These are phyloP conservation scores for Drosophila albomicans DNA, from an alignment of 1,140 invertebrate genomes.

Conservation along the genomic window DNA sequence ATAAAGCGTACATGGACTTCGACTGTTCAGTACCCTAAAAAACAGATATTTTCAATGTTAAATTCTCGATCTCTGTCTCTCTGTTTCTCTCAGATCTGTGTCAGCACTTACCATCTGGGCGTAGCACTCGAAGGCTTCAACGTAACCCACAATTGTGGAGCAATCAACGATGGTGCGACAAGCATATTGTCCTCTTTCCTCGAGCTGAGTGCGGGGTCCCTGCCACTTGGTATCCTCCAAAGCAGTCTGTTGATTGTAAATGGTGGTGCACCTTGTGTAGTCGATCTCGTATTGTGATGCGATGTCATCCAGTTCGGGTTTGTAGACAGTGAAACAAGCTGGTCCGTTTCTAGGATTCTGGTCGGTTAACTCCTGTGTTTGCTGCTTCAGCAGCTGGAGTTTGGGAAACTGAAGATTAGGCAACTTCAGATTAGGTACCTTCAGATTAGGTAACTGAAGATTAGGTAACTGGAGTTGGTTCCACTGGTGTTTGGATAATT, in stretches of 20 bases:
- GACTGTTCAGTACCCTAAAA: constrained; percentile 52
- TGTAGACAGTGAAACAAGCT: constrained; percentile 48
- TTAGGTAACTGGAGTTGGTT: too few relatives aligned
- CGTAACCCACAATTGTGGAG: constrained; percentile 33
- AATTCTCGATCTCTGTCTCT: too few relatives aligned
- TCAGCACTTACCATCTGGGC: constrained; percentile 43
- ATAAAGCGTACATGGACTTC: constrained; percentile 50
- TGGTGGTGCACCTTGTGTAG: constrained; percentile 15
- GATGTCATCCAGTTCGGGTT: constrained; percentile 35
- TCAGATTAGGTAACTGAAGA: too few relatives aligned
- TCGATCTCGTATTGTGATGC: constrained; percentile 14
- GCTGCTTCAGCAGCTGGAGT: constrained; percentile 37
- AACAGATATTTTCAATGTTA: neutral
- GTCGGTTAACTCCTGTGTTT: constrained; percentile 41
- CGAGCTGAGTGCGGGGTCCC: constrained; percentile 16
- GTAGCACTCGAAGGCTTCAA: constrained; percentile 55
- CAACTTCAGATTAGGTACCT: too few relatives aligned
- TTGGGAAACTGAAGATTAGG: constrained; percentile 45
- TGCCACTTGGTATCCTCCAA: constrained; percentile 22
- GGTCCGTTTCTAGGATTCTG: constrained; percentile 15
- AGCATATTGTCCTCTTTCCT: neutral
- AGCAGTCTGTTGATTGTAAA: neutral
- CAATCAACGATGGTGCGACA: constrained; percentile 40
- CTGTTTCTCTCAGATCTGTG: neutral
- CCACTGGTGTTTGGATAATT: neutral